These are phyloP conservation scores for Drosophila yakuba DNA, from an alignment of 1,140 invertebrate genomes.

Conservation along the genomic window DNA sequence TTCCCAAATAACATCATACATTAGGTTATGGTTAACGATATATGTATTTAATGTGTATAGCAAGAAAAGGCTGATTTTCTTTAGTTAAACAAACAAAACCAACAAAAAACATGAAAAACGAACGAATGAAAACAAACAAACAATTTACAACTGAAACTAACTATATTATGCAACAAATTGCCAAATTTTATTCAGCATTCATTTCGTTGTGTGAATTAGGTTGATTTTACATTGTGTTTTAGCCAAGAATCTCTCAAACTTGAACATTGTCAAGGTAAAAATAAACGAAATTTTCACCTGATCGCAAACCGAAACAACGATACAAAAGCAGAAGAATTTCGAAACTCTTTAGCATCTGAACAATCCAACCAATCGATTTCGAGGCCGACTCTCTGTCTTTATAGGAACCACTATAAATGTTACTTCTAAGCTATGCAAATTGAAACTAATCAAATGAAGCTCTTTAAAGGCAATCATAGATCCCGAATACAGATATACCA, in stretches of 20 bases:
- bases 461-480: constrained; percentile 41
- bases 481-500: constrained; percentile 31
- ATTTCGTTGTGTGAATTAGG: constrained; percentile 33
- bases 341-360: constrained; percentile 24
- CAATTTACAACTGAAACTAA: constrained; percentile 49
- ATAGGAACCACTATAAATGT: constrained; percentile 2
- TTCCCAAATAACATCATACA: constrained; percentile 24
- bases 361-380: constrained; percentile 35
- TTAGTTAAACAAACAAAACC: constrained; percentile 63
- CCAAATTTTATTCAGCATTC: constrained; percentile 73
- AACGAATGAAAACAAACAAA: constrained; percentile 22
- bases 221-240: constrained; percentile 22
- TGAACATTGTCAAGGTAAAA: constrained; percentile 43
- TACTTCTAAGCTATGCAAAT: constrained; percentile 14
- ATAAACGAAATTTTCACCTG: constrained; percentile 35
- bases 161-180: constrained; percentile 77
- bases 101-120: constrained; percentile 38
- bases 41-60: constrained; percentile 77
- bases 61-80: constrained; percentile 82
- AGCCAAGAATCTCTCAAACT: constrained; percentile 45
- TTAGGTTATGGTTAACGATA: constrained; percentile 39
- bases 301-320: constrained; percentile 37
- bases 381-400: constrained; percentile 6
- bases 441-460: constrained; percentile 16
- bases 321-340: constrained; percentile 7